These are phyloP conservation scores for Tryphoninae sp. DNA, from an alignment of 2,888 invertebrate genomes.

Conservation along the genomic window DNA sequence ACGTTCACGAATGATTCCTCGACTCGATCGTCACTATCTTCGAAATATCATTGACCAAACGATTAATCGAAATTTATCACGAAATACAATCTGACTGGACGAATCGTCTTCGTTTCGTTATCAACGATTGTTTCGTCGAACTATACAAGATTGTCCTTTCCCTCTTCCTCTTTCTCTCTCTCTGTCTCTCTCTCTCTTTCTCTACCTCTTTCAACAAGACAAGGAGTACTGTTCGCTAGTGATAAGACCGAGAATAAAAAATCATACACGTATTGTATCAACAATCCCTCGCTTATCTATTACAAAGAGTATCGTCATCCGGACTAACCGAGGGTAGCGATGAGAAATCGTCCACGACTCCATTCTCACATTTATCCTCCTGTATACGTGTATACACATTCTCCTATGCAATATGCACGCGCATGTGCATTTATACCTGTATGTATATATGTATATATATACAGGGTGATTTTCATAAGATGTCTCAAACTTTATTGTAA, in stretches of 20 bases:
- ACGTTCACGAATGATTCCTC: too few species aligned
- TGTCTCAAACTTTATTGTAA: too few species aligned
- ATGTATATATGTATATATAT: neutral
- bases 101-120: too few species aligned
- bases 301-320: slow-evolving; percentile 3
- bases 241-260: neutral
- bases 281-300: neutral
- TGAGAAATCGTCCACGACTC: neutral
- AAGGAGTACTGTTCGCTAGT: neutral
- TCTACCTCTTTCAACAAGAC: neutral
- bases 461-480: too few species aligned
- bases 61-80: too few species aligned
- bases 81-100: too few species aligned
- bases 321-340: slow-evolving; percentile 6
- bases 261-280: neutral
- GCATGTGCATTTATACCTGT: neutral
- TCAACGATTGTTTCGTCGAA: too few species aligned
- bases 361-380: neutral
- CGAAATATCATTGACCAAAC: too few species aligned
- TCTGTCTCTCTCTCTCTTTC: too few species aligned
- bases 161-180: too few species aligned
- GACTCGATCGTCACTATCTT: too few species aligned
- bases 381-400: neutral
- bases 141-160: too few species aligned
- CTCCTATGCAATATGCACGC: neutral